These are phyloP conservation scores for Lithosia quadra DNA, from an alignment of 2,888 invertebrate species.

Conservation along the genomic window DNA sequence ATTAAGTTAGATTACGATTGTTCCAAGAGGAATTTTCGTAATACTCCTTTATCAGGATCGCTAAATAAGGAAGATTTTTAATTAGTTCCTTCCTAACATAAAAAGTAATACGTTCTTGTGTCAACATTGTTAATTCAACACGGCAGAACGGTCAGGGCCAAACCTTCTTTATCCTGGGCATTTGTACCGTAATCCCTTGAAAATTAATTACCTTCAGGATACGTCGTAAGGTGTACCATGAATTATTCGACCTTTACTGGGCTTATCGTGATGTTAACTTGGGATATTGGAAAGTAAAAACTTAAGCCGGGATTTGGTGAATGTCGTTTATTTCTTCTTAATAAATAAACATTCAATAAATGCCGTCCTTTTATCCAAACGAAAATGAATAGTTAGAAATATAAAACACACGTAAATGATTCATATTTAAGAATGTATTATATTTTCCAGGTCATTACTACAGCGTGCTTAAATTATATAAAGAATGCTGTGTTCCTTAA, in stretches of 20 bases:
- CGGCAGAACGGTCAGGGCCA: conserved; percentile 64
- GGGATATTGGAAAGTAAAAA: conserved; percentile 40
- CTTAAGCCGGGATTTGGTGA: conserved; percentile 6
- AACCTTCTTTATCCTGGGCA: conserved; percentile 73
- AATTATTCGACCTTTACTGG: conserved; percentile 64
- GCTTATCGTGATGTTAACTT: conserved; percentile 65
- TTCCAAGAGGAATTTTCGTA: not conserved
- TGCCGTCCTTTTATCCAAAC: not conserved
- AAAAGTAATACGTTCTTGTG: conserved; percentile 57
- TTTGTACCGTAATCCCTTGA: conserved; percentile 81
- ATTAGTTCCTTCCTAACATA: conserved; percentile 32
- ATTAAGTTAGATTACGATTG: not conserved
- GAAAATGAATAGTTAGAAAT: not conserved
- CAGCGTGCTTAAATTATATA: too few relatives aligned
- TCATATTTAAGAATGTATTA: not conserved
- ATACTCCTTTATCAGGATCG: conserved; percentile 7
- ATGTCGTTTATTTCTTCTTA: not conserved
- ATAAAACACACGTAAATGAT: not conserved
- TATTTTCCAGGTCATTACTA: too few relatives aligned
- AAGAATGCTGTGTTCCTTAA: too few relatives aligned
- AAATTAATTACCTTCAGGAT: conserved; percentile 79
- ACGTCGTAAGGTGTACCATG: conserved; percentile 60
- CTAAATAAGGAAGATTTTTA: conserved; percentile 18
- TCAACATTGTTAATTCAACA: conserved; percentile 70
- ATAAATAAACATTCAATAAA: not conserved